Base-by-base conservation (phyloP, 1,140 invertebrate genomes). In the Aporrectodea caliginosa region DNA sequence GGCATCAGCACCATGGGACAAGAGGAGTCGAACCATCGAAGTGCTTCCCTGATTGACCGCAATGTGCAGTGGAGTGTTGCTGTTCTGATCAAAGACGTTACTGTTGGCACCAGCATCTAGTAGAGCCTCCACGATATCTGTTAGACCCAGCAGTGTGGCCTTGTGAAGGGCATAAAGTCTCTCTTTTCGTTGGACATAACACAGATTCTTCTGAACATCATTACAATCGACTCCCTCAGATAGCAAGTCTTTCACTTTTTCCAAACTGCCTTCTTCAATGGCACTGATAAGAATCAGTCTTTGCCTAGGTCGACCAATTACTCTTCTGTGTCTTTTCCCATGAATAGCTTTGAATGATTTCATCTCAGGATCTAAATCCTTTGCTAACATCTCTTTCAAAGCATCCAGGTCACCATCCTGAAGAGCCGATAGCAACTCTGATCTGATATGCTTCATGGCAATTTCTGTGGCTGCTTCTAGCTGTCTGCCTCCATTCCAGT, bases 31-130 rank as follows among this genome's bases (percentile, higher is more conserved):
- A 12, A 22, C 22, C 43, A 22, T 58, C 43, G 22, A 12, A 22
- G 43, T 58, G 43, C 22, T 58, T 12, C 43, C 43, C 6, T 22
- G 43, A 58, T 22, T 58, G 22, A 58, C 43, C 6, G 43, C 43
- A 58, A 58, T 58, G 43, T 58, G 43, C 43, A 58, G 43, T 58
- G 43, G 43, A 58, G 43, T 58, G 43, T 58, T 58, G 43, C 43
- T 22, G 22, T 22, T 58, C 6, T 58, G 43, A 58, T 58, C 43
- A 22, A 58, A 58, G 6, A 58, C 43, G 22, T 58, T 58, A 22
- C 6, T 6, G 43, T 58, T 58, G 22, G 43, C 43, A 12, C 43
- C 43, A 58, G 43, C 43, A 12, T 6, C 22, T 22, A 58, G 43
- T 22, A 58, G 43, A 58, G 22, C 22, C 43, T 58, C 43, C 22